Evolutionary conservation across 2,888 invertebrate species (phyloP), one percentile per base, ranked within the genome.

Genomic region (Troglohyphantes excavatus): DNA sequence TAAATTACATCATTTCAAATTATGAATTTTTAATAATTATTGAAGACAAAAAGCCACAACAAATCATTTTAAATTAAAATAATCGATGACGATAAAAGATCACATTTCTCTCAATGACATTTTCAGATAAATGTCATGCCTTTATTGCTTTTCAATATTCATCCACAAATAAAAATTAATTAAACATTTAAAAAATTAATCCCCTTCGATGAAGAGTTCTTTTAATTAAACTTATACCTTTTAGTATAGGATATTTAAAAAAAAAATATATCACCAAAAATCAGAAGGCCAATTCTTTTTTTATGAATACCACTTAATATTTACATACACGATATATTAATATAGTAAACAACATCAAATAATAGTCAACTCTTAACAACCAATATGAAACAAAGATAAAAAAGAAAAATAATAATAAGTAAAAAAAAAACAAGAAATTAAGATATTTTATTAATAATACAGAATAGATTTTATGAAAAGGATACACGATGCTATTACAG

Each of bases 401-500:
- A 82, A 67, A 89, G 39, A 81, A 81, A 75, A 82, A 61, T 82
- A 61, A 76, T 63, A 70, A 63, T 21, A 87, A 79, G 21, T 39
- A 86, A 79, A 83, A 73, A 73, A 86, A 79, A 83, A 73, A 73
- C 43, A 73, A 83, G 73, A 83, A 63, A 83, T n/a, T 46, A 19
- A 39, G 39, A 39, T 46, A 46, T 65, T 65, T 59, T 33, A 72
- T n/a, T 26, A 63, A 33, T 23, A 78, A 65, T 43, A 78, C 63
- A 63, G 23, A 33, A 85, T 63, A 82, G 76, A 82, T 68, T 76
- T 63, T 78, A 86, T 61, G 72, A 27, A 81, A 61, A 73, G 73
- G 82, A 89, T 89, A 89, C 76, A 72, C 82, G 75, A 82, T 89
- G 87, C 87, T 88, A 65, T 81, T 53, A 79, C 29, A 88, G 59